Base-by-base conservation (phyloP, 2,888 invertebrate species). In the Pyrgus malvae region DNA sequence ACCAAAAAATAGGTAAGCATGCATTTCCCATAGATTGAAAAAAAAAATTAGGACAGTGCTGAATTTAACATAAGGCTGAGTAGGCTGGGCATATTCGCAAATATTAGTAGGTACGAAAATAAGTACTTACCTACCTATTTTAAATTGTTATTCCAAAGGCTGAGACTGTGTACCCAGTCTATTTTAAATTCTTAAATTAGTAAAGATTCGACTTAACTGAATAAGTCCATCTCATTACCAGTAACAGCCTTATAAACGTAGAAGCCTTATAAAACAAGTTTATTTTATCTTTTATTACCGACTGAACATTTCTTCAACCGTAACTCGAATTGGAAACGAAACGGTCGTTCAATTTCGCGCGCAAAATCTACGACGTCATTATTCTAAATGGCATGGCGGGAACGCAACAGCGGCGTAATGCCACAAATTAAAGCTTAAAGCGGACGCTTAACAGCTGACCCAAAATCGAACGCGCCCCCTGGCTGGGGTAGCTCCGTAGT, bases 361-460 rank as follows among this genome's bases (percentile, higher is more conserved):
- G 69, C 67, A 69, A 76, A 81, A 75, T 78, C 70, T 81, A 80
- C 78, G 71, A 74, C 76, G 77, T 80, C 85, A 83, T 89, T 89
- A 87, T 83, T 86, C 79, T 80, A 84, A 87, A 89, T 78, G 82
- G 81, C 75, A 76, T 16, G 35, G 35, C 35, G 35, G 35, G 35
- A 16, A 78, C 76, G 81, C 75, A 72, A 51, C 75, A 76, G 75
- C 81, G 68, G 68, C 72, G 76, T 87, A 86, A 88, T 86, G 80
- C 89, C 89, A 89, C 89, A 89, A 89, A 89, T 89, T 89, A 89
- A 89, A 89, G 89, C 89, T 89, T 89, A 89, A 89, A 89, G 80
- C 84, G 88, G 83, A 75, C 83, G 87, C 82, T 89, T 89, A 89
- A 87, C 89, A 87, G 86, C 88, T 89, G 88, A 89, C 89, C 88